These are phyloP conservation scores for Procambarus clarkii DNA, from an alignment of 1,140 invertebrate genomes.

Conservation along the genomic window DNA sequence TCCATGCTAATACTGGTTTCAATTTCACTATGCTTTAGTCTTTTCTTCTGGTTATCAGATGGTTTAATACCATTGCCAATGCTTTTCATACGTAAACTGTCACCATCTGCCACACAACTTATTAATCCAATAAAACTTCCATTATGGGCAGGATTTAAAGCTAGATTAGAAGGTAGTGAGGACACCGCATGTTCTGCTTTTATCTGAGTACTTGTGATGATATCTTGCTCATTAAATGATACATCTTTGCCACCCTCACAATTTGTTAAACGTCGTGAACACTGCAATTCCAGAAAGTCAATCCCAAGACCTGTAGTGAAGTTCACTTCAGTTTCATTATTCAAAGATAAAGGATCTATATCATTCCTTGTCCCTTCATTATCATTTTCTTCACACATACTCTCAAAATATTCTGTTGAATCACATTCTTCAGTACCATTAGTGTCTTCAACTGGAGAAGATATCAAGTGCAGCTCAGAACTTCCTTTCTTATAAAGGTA, in stretches of 20 bases:
- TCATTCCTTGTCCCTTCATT: too few species aligned
- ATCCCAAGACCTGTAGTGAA: too few species aligned
- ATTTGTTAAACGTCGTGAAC: not conserved
- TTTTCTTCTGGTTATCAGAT: not conserved
- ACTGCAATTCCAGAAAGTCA: not conserved
- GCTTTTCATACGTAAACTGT: not conserved
- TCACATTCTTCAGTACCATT: too few species aligned
- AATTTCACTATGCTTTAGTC: not conserved
- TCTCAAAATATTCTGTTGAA: too few species aligned
- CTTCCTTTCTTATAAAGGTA: too few species aligned
- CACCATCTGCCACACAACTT: not conserved
- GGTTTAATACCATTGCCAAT: not conserved
- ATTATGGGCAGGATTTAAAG: not conserved
- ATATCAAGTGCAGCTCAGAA: too few species aligned
- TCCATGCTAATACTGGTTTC: not conserved
- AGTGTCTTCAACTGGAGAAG: too few species aligned
- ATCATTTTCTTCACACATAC: too few species aligned
- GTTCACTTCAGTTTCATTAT: too few species aligned
- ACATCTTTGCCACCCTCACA: not conserved
- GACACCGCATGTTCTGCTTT: not conserved
- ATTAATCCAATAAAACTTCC: not conserved
- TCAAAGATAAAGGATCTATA: too few species aligned
- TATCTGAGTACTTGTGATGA: not conserved
- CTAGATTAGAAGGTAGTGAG: not conserved
- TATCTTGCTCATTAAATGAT: not conserved